Evolutionary conservation across 2,113 vertebrate species (phyloP), one percentile per base, ranked within the genome.

Genomic region (Apteryx owenii): DNA sequence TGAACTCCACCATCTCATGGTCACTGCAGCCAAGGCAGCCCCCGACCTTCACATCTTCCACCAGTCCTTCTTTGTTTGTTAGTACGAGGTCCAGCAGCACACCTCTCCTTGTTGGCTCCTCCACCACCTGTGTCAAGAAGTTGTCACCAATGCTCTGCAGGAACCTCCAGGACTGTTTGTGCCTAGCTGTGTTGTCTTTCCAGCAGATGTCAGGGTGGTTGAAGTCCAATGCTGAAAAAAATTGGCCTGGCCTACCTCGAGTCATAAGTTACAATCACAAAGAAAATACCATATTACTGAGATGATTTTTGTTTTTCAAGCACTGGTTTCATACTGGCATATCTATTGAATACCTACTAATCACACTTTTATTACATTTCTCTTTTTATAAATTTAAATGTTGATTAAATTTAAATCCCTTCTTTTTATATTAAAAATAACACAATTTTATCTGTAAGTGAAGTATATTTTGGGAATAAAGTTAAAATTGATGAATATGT

Each of bases 291-390:
- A 46, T 14, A 22, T 53, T 53, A 23, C 22, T 25, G 53, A 54
- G 31, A 14, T 70, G 29, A 48, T 33, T 46, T 46, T 69, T 42
- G 42, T 44, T 69, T 69, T 11, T 13, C 29, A 62, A 38, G 15
- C 9, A 12, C 22, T 31, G n/a, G 13, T 23, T 70, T 70, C 31
- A 48, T 15, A n/a, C 31, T 48, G 68, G 8, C 31, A 70, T 10
- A 48, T 46, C 31, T 26, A 46, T 17, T 33, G 42, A 21, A n/a
- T 10, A 69, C 21, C 19, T 33, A 10, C 31, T 40, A 1, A 12
- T n/a, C 31, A 44, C 2, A 14, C 0, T 38, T 9, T 17, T 44
- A 38, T 11, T 25, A 31, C 1, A 12, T 69, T 33, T 61, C 0
- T n/a, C 3, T n/a, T 71, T 70, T 56, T 46, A 3, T 36, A 23